Conservation (phyloP, 2,797 vertebrate genomes). For the Sebastes hubbsi region DNA sequence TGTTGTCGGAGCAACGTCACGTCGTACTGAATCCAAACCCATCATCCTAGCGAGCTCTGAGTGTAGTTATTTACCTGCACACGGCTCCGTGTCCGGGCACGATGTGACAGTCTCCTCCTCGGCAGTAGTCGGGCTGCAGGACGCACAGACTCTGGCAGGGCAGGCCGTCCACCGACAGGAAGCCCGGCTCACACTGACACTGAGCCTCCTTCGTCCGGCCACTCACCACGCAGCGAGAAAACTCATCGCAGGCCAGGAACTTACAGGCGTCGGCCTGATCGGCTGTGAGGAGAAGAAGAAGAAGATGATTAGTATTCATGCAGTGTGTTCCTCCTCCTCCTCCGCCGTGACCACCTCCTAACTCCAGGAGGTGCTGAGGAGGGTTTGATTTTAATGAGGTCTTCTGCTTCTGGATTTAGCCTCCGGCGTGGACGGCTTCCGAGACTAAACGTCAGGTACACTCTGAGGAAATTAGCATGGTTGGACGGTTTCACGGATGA, state of each 20-base stretch:
- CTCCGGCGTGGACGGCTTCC: slow-evolving; percentile 4
- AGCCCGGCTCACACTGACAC: slow-evolving; percentile 86
- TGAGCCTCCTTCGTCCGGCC: slow-evolving; percentile 81
- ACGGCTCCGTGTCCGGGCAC: slow-evolving; percentile 81
- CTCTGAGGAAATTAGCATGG: slow-evolving; percentile 27
- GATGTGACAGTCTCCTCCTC: slow-evolving; percentile 80
- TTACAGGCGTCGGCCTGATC: slow-evolving; percentile 90
- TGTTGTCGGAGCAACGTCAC: no score
- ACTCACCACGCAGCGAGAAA: slow-evolving; percentile 83
- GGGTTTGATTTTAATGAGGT: slow-evolving; percentile 61
- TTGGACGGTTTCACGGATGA: neutral
- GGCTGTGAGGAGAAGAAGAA: slow-evolving; percentile 72
- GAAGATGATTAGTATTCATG: slow-evolving; percentile 44
- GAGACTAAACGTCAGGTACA: slow-evolving; percentile 17
- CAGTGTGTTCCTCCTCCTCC: neutral
- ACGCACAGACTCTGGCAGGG: slow-evolving; percentile 86
- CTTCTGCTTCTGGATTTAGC: slow-evolving; percentile 34
- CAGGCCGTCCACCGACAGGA: slow-evolving; percentile 68
- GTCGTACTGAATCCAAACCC: no score
- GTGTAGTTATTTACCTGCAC: slow-evolving; percentile 84
- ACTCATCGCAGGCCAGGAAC: slow-evolving; percentile 88
- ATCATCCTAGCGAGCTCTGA: no score
- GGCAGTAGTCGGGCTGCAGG: slow-evolving; percentile 78
- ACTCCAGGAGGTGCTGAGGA: slow-evolving; percentile 25
- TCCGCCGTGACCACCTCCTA: neutral